Base-by-base conservation (phyloP, 2,888 invertebrate species). In the Lepeophtheirus nordmannii region DNA sequence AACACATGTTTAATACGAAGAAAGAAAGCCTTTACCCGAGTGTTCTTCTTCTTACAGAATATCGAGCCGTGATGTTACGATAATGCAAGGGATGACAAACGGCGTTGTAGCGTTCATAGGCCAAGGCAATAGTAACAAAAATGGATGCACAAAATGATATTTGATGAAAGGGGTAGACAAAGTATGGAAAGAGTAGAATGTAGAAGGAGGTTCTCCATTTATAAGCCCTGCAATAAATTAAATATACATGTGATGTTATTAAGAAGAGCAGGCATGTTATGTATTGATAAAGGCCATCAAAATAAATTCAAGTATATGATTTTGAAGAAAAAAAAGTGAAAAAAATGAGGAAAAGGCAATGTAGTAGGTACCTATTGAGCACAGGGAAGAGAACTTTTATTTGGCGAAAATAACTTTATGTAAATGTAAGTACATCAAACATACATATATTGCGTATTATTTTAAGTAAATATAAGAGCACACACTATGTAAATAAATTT, bases 71-170 rank as follows among this genome's bases (percentile, higher is more conserved):
- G 23, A 63, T 38, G 8, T 46, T 56, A 14, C 63, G 20, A 38
- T 63, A 63, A 53, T 63, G 56, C 11, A 63, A 10, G 20, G 63
- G 63, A 22, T 37, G 46, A 56, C 63, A 63, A 3, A 63, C 63
- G 8, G 63, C 63, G 11, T n/a, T 63, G 53, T 63, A 38, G n/a
- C 63, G n/a, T 63, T 63, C 63, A 63, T 53, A 63, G 3, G 63
- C 63, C 46, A 63, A 30, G 12, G 63, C 63, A 41, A 63, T 53
- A 9, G 63, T 63, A 17, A 53, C 53, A 38, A 63, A 63, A 14
- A 63, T 63, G 12, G 63, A 63, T 20, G 63, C 63, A 17, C 63
- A 63, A 22, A 63, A 63, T 20, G 56, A 37, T 22, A 63, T 63
- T 11, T 56, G 41, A 23, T 63, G 41, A n/a, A 63, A 56, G 7